Evolutionary conservation across 2,888 invertebrate genomes (phyloP).

Genomic region (Hylaea fasciaria): DNA sequence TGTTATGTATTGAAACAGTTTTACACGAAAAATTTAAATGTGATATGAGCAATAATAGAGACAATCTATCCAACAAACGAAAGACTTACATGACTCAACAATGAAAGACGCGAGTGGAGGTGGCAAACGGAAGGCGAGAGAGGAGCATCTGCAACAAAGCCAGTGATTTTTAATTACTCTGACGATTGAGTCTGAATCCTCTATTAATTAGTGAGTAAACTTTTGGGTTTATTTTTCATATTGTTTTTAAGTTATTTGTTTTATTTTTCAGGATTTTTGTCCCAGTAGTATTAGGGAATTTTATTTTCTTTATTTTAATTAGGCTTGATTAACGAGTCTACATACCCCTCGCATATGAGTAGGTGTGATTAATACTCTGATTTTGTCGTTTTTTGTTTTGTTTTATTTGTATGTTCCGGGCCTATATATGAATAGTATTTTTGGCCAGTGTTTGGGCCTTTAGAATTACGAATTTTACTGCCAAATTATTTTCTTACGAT

Average conservation of each 20-base stretch:
- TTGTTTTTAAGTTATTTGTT: constrained; percentile 85
- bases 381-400: constrained; percentile 81
- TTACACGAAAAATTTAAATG: constrained; percentile 75
- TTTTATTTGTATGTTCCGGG: constrained; percentile 80
- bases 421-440: constrained; percentile 83
- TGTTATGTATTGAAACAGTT: constrained; percentile 76
- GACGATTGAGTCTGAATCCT: constrained; percentile 81
- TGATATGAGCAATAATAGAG: constrained; percentile 83
- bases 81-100: constrained; percentile 68
- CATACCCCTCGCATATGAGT: constrained; percentile 68
- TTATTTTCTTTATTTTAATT: constrained; percentile 83
- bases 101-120: constrained; percentile 59
- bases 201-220: constrained; percentile 83
- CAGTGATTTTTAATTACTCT: constrained; percentile 68
- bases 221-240: constrained; percentile 83
- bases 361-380: constrained; percentile 82
- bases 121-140: constrained; percentile 44
- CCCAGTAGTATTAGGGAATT: constrained; percentile 85
- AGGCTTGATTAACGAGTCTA: constrained; percentile 74
- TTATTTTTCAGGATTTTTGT: constrained; percentile 79
- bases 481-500: constrained; percentile 85
- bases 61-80: constrained; percentile 67
- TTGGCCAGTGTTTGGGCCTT: constrained; percentile 83
- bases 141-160: constrained; percentile 52
- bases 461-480: constrained; percentile 85